Base-by-base conservation (phyloP, 2,797 vertebrate species). In the Delichon dasypus region DNA sequence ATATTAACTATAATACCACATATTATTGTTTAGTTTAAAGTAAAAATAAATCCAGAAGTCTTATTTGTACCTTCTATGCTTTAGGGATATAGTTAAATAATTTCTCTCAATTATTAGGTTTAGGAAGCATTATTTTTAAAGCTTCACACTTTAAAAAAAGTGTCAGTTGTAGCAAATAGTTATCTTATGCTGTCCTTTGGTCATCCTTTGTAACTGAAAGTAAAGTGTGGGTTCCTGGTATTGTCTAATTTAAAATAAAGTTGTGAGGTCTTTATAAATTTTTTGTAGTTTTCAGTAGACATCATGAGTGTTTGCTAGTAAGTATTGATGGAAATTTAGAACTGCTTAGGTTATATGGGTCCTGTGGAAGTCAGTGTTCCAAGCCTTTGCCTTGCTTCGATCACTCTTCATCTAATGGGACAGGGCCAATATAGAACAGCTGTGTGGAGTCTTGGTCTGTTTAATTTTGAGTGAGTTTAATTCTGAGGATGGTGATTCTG, bases 381-480 rank as follows among this genome's bases (percentile, higher is more conserved):
- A n/a, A 74, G 64, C n/a, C 11, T 62, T 27, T 10, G 2, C 20
- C 11, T 51, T 20, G 10, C 16, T 20, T 47, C 0, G 1, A 6
- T 25, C 1, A 0, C 12, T 65, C 20, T 78, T 48, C 45, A 1
- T 45, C 9, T 54, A 25, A 54, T 25, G 26, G 26, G 9, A 10
- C 13, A 57, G 32, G 30, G 26, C 7, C 13, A 26, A 4, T 26
- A 73, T 80, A 29, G 17, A 62, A 30, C 21, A 62, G 10, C 78
- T 87, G 8, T 54, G 29, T 30, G 20, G n/a, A 64, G 12, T 61
- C 38, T 65, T 86, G 13, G 13, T 34, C 7, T 30, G 13, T 27
- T 74, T 47, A 42, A 11, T 77, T 84, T 38, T 74, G 47, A 38
- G 13, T 38, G 29, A 38, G 38, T 38, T 38, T 38, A 38, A 47